Evolutionary conservation across 2,797 vertebrate species (phyloP), one percentile per base, ranked within the genome.

Genomic region (Taenioides sp.): DNA sequence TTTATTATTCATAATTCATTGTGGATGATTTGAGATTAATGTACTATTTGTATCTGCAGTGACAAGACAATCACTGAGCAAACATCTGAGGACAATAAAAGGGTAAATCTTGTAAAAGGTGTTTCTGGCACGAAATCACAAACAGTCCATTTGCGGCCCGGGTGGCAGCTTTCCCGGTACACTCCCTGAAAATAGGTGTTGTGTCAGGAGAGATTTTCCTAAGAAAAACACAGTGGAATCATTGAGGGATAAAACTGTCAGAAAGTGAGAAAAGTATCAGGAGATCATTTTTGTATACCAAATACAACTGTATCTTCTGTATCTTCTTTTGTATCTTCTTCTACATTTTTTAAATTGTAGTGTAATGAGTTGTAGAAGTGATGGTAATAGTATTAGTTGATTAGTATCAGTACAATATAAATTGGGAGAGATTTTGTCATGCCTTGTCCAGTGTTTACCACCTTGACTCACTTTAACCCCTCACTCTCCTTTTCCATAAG

Each of bases 61-160:
- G 43, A 16, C 12, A 47, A 47, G 14, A 47, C 34, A 37, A 37
- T 10, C 34, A 37, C n/a, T 7, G 7, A 55, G n/a, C 10, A 23
- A 22, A 55, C 54, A 37, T 37, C 50, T 68, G 47, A 31, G 52
- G 65, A 49, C 43, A 28, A 25, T 37, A 40, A 58, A 70, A 23
- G 10, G 52, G 54, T n/a, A n/a, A 23, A 64, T 16, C 52, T 16
- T 27, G 0, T 22, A 59, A 50, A 12, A 62, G 6, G 25, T 28
- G 18, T 54, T 54, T 28, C 5, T 55, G 27, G 63, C 50, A 63
- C 47, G 62, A 74, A 70, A 28, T 67, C 60, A 23, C 47, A 58
- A 5, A 16, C 71, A 77, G 69, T 49, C 74, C 78, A 31, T 83
- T 64, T 70, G 28, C 11, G 23, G 64, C 65, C 37, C n/a, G 0